Evolutionary conservation across 2,888 invertebrate species (phyloP), one percentile per base, ranked within the genome.

Genomic region (Parnassius orleans): DNA sequence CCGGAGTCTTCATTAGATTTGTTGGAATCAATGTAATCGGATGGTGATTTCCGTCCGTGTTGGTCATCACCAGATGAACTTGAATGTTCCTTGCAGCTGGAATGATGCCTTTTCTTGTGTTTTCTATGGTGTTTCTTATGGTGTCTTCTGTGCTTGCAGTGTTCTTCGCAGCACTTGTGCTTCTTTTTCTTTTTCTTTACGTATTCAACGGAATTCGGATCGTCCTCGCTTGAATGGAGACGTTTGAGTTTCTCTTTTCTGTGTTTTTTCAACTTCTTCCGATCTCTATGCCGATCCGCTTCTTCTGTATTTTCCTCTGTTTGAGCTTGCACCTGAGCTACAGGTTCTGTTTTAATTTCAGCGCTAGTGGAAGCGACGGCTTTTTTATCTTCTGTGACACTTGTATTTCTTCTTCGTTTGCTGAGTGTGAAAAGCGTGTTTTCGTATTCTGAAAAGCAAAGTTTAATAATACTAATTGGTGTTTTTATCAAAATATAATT

Each of bases 51-150:
- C 44, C 77, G 81, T 70, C 78, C 80, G 46, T 85, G 80, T 51
- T 91, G 89, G 69, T 93, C 93, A 53, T 93, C 92, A 10, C 89
- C 89, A 0, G 92, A 92, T 9, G 92, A 92, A 63, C 93, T 89
- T 1, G 90, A 90, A 53, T 83, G 90, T 60, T 92, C 92, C 73
- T 90, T 91, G 70, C 84, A 82, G 61, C 82, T 82, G 0, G 91
- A 91, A 62, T 95, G 94, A 83, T 96, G 94, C 77, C 95, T 94
- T 76, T 95, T 95, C 80, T 95, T 94, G 74, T 96, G 96, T 84
- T 96, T 96, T 70, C 94, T 94, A 74, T 96, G 95, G 65, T 94
- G 94, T 78, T 96, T 96, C 81, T 95, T 96, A 72, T 96, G 96
- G 75, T 96, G 96, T 64, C 93, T 93, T 63, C 94, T 93, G 70